phyloP scores from a whole-genome alignment of 2,888 invertebrate species.

The Mimachlamys varia region DNA sequence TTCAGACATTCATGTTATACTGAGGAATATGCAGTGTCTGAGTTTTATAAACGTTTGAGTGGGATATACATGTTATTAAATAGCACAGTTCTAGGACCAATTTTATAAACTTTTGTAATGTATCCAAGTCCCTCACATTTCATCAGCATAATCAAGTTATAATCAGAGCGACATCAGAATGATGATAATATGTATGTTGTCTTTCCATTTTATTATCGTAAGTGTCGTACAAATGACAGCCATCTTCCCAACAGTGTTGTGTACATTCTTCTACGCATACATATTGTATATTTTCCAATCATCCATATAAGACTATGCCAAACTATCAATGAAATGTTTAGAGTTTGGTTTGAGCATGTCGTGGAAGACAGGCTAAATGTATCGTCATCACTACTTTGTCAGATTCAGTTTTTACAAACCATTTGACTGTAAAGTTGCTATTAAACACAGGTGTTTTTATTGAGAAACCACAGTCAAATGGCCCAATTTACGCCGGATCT shows the following conservation, averaged over 20 bases:
- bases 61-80: neutral
- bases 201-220: no score
- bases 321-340: neutral
- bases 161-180: neutral
- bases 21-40: neutral
- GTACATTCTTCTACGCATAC: no score
- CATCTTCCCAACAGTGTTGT: no score
- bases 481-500: neutral
- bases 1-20: no score
- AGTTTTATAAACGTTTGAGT: neutral
- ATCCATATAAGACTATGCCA: neutral
- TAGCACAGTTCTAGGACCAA: neutral
- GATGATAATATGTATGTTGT: neutral
- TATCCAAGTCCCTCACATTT: neutral
- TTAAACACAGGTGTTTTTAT: no score
- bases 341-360: no score
- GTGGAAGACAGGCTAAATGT: no score
- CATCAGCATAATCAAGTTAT: neutral
- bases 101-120: neutral
- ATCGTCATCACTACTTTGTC: no score
- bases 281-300: neutral
- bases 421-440: no score
- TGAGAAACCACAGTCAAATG: no score
- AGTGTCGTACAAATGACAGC: no score
- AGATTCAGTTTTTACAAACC: no score